Conservation (phyloP, 2,113 vertebrate genomes). For the Ailuropoda melanoleuca region DNA sequence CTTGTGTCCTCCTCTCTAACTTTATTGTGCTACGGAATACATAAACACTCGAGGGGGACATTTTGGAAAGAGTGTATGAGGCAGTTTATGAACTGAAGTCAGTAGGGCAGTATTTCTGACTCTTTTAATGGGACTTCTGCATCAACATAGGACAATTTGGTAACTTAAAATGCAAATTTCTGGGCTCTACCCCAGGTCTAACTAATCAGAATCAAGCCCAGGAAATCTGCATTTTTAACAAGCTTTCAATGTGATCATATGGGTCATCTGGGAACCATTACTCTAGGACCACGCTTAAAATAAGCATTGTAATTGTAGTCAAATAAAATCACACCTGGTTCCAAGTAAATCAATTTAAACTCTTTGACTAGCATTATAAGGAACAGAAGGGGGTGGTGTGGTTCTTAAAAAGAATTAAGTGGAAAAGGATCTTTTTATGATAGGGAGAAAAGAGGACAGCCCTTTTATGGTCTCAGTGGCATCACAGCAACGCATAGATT, state of each 20-base stretch:
- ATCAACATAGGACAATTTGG: neutral
- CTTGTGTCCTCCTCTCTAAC: neutral
- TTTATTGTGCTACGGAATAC: neutral
- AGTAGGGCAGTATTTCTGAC: neutral
- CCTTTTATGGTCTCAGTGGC: neutral
- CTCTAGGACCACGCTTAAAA: neutral
- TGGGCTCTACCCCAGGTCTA: neutral
- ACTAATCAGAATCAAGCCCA: neutral
- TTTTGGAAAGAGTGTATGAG: conserved; percentile 13
- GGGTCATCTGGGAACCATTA: neutral
- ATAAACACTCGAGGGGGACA: neutral
- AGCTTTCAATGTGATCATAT: neutral
- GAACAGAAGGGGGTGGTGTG: neutral
- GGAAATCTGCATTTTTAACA: neutral
- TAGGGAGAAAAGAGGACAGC: neutral
- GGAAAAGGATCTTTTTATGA: neutral
- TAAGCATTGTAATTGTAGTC: neutral
- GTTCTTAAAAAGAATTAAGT: conserved; percentile 14
- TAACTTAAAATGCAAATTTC: conserved; percentile 3
- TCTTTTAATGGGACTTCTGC: neutral
- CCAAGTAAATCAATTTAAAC: neutral
- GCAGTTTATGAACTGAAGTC: neutral
- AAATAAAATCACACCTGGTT: conserved; percentile 30
- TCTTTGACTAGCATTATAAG: neutral
- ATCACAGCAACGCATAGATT: neutral